Evolutionary conservation across 1,140 invertebrate genomes (phyloP), one percentile per base, ranked within the genome.

Genomic region (Hestina assimilis): DNA sequence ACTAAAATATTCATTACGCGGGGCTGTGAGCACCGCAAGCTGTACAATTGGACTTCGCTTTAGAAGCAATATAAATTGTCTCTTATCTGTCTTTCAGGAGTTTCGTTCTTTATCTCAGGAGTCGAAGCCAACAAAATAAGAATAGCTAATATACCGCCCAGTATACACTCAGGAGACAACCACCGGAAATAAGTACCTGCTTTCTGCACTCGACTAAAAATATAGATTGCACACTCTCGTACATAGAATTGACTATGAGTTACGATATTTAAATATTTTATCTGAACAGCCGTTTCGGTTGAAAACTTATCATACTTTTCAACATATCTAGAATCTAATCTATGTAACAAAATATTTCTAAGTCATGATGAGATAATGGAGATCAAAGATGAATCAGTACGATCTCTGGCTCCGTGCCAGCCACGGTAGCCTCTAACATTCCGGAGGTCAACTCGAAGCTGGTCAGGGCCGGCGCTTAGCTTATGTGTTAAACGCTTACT

Each of bases 331-430:
- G 15, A 26, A 26, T 26, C n/a, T 14, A 12, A 12, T 17, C 19
- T 15, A 45, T 45, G 15, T 45, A 28, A 28, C 20, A 23, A 45
- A 23, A 45, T 28, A 23, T 42, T 21, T 21, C 6, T 23, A 23
- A 28, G 42, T 45, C 48, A 26, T 41, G 48, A 52, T 52, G 31
- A 29, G 23, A 28, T 41, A 52, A 42, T 26, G 24, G 41, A 42
- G 33, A 28, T 40, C 48, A 51, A 35, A 48, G 29, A 28, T 21
- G 4, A 17, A 51, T 51, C 21, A 40, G 20, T 12, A 21, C 41
- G 48, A 51, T 19, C 17, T 23, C 48, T 40, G 33, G 48, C 33
- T 12, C 19, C 3, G n/a, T 5, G 35, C 33, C 33, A 40, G 17
- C 31, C 9, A 9, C 23, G 20, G 11, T 19, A 19, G 35, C 14